Conservation (phyloP, 2,797 vertebrate species). For the Syngnathus rostellatus region DNA sequence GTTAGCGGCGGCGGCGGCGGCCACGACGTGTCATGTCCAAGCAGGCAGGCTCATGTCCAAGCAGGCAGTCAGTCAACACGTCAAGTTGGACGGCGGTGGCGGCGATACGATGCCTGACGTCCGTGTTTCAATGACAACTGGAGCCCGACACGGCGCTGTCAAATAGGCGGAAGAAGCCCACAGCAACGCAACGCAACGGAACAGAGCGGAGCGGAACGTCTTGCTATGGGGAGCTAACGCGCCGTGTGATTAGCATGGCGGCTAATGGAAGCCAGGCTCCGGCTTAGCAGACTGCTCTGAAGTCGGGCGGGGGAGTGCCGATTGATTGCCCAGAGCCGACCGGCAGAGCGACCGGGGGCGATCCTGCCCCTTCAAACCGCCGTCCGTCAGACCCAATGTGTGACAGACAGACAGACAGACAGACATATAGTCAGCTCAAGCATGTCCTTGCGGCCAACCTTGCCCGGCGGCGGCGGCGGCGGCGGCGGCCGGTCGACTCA, state of each 20-base stretch:
- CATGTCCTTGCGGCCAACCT: slow-evolving; percentile 62
- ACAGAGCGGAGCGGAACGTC: slow-evolving; percentile 4
- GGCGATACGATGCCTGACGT: background rate
- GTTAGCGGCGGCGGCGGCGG: slow-evolving; percentile 9
- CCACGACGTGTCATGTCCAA: slow-evolving; percentile 29
- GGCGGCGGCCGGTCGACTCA: background rate
- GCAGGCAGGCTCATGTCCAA: background rate
- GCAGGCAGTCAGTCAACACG: background rate
- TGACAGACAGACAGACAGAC: slow-evolving; percentile 1
- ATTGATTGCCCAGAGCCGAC: slow-evolving; percentile 32
- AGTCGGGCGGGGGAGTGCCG: slow-evolving; percentile 6
- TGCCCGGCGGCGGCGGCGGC: slow-evolving; percentile 22
- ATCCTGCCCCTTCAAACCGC: too few species aligned
- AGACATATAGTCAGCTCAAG: slow-evolving; percentile 16
- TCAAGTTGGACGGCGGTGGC: background rate
- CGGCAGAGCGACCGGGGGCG: background rate
- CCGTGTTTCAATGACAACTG: background rate
- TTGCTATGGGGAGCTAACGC: slow-evolving; percentile 26
- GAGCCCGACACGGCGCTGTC: background rate
- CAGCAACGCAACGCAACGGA: too few species aligned
- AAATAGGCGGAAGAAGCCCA: slow-evolving; percentile 36
- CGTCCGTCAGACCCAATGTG: slow-evolving; percentile 17
- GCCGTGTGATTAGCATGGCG: slow-evolving; percentile 19
- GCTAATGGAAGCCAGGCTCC: slow-evolving; percentile 32
- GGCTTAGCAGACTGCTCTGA: slow-evolving; percentile 31